A percentile compares a stretch with the other conserved stretches of the same genome.
Evolutionary conservation across 2,888 invertebrate species (phyloP).

Genomic region (Gnatocerus cornutus): DNA sequence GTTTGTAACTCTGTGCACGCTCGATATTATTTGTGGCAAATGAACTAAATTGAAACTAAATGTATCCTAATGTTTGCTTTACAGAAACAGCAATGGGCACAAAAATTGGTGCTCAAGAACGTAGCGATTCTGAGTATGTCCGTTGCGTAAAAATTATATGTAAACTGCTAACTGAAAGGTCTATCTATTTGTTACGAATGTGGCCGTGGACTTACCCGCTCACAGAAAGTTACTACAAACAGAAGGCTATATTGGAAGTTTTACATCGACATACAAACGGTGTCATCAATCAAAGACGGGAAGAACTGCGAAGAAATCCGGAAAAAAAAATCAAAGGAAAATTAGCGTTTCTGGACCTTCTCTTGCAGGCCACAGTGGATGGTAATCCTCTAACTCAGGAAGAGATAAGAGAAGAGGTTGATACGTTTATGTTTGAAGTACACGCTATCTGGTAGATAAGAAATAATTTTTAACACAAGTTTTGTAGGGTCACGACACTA

Average conservation of each 20-base stretch:
- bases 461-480: too few species aligned
- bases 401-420: constrained; percentile 80
- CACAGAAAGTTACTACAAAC: constrained; percentile 74
- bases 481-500: constrained; percentile 66
- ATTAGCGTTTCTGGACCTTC: constrained; percentile 79
- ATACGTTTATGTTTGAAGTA: constrained; percentile 84
- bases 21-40: constrained; percentile 30
- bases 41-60: neutral
- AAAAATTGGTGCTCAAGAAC: constrained; percentile 1
- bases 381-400: constrained; percentile 75
- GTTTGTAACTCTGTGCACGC: constrained; percentile 2
- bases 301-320: constrained; percentile 47
- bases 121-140: constrained; percentile 6
- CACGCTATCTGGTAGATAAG: too few species aligned
- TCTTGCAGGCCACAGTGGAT: constrained; percentile 74
- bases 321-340: constrained; percentile 61
- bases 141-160: constrained; percentile 15
- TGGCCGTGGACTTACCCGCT: constrained; percentile 72
- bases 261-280: constrained; percentile 73
- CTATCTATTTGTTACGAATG: constrained; percentile 43
- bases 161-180: neutral
- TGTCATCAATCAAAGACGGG: constrained; percentile 64
- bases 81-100: constrained; percentile 23
- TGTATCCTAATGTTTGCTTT: neutral
- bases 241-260: constrained; percentile 71